Evolutionary conservation across 2,888 invertebrate genomes (phyloP).

Genomic region (Andrena dorsata): DNA sequence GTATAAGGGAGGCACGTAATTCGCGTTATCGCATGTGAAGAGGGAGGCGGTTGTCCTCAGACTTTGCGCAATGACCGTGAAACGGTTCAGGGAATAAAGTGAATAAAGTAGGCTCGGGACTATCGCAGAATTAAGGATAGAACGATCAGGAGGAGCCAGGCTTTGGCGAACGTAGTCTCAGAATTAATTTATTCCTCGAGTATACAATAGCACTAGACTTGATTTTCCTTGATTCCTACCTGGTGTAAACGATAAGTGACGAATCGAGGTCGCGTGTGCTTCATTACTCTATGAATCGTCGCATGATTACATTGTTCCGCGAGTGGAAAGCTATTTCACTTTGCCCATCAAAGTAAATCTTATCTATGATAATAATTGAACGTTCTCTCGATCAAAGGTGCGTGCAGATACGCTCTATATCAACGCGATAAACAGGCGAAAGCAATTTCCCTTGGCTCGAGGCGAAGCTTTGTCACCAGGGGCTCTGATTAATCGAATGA

Average conservation of each 20-base stretch:
- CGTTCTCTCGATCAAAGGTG: background rate
- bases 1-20: constrained; percentile 18
- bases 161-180: background rate
- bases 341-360: constrained; percentile 5
- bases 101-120: background rate
- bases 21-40: constrained; percentile 40
- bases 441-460: background rate
- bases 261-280: background rate
- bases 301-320: too few species aligned
- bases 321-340: background rate
- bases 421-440: background rate
- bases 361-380: constrained; percentile 9
- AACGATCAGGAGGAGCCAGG: background rate
- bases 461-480: background rate
- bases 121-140: constrained; percentile 18
- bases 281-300: constrained; percentile 2
- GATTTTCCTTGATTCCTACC: background rate
- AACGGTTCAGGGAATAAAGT: constrained; percentile 16
- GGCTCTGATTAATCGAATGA: constrained; percentile 49
- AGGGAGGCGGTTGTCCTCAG: constrained; percentile 33
- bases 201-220: background rate
- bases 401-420: background rate
- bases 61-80: constrained; percentile 45
- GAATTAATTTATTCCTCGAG: background rate
- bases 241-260: constrained; percentile 8